A percentile compares a stretch with the other conserved stretches of the same genome.
Conservation (phyloP, 2,797 vertebrate genomes). For the Lepidocolaptes lacrymiger region DNA sequence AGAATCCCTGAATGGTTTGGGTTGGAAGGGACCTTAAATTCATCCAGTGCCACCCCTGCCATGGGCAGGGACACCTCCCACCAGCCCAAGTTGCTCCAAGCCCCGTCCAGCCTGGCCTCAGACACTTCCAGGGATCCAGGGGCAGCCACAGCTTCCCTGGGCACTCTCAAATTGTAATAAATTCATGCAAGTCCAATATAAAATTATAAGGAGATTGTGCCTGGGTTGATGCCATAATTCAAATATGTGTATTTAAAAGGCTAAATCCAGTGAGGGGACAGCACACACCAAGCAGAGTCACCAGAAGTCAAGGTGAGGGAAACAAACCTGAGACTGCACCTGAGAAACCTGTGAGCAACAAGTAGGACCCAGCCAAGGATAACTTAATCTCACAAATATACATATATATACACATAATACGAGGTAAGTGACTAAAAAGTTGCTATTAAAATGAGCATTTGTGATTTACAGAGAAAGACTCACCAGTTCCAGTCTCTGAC, state of each 20-base stretch:
- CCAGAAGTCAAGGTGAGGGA: background rate
- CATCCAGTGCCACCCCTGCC: rapidly evolving
- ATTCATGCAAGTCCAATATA: background rate
- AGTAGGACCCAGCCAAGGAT: background rate
- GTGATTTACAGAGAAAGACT: background rate
- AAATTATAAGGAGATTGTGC: background rate
- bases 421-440: rapidly evolving
- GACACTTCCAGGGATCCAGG: background rate
- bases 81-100: background rate
- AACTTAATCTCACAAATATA: background rate
- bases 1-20: background rate
- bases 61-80: background rate
- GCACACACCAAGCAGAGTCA: background rate
- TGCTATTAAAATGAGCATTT: background rate
- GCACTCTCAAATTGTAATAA: background rate
- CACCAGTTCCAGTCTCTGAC: background rate
- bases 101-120: background rate
- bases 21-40: background rate
- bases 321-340: background rate
- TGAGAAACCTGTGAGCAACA: background rate
- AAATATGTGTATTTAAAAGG: background rate
- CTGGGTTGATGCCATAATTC: background rate
- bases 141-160: background rate
- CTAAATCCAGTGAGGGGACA: background rate
- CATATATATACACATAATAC: background rate